Base-by-base conservation (phyloP, 2,888 invertebrate species). In the Seira ritae region DNA sequence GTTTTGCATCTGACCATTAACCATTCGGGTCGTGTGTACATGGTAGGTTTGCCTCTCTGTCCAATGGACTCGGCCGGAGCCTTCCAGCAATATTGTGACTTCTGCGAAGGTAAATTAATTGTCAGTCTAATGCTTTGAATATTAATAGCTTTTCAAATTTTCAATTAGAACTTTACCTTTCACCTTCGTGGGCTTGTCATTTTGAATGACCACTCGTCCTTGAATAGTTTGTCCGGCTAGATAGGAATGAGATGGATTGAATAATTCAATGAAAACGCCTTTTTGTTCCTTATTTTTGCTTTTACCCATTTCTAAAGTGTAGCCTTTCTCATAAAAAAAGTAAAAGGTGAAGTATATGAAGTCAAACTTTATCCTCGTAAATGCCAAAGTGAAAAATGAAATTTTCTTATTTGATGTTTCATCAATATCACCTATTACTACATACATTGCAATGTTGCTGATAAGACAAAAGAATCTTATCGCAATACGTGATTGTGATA, bases 181-280 rank as follows among this genome's bases (percentile, higher is more conserved):
- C 89, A 94, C 92, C 92, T 94, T 94, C 91, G 94, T 94, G 4
- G 93, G 92, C 80, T 92, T 92, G 90, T 94, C 93, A 86, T 93
- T 91, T 68, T 91, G 90, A 85, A 94, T 91, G 90, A 93, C 91
- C 85, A 94, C 92, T 87, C 92, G 92, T 22, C 94, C 94, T 85
- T 93, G 92, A n/a, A 94, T 92, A 8, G 92, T 92, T 90, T 94
- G 93, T 1, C 94, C 94, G 0, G 94, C 92, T 90, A 93, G 94
- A 89, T 94, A 94, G 1, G 93, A 93, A 83, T 91, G 92, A 91
- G 93, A 94, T 78, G 94, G 94, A 91, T 95, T 95, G 89, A 95
- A 95, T 89, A 95, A 93, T 89, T 93, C 92, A 87, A 96, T 94
- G 90, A 93, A 92, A 89, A 95, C 94, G 90, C 94, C 94, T 91